Base-by-base conservation (phyloP, 2,113 vertebrate species). In the Seriola quinqueradiata region DNA sequence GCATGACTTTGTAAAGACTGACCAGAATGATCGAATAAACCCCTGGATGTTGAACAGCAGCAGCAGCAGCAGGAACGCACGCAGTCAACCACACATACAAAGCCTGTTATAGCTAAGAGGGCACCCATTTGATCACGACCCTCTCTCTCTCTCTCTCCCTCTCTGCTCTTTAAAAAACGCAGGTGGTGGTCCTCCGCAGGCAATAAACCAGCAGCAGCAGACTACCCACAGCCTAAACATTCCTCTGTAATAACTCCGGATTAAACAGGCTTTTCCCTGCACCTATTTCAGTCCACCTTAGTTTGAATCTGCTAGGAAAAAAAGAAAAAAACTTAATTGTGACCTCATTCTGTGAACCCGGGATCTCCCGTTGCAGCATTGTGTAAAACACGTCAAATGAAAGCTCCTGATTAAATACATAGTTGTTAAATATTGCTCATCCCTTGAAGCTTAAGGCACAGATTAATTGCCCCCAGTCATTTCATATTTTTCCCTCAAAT, bases 151-250 rank as follows among this genome's bases (percentile, higher is more conserved):
- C 25, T 25, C 25, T n/a, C 6, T 10, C 40, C 8, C 40, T 40
- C 40, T 55, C 52, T 23, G 34, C 0, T 8, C 46, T 79, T 55
- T 70, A 59, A 67, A 79, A 86, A 63, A 66, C 83, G 19, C 87
- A 87, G 83, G 88, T 85, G 90, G 86, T 90, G 90, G 87, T 87
- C 88, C 36, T 87, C 84, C 59, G 25, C 55, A 71, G 67, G 61
- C 77, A 59, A 73, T 86, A 90, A 90, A 89, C 32, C 76, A 54
- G 38, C 78, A 80, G 87, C 68, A 83, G 65, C 79, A 81, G 58
- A 77, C 82, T 59, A 70, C 65, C 67, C 84, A 64, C 88, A 91
- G 88, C 85, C 87, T 77, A 68, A 88, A 89, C 90, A 89, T 91
- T 90, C 87, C 84, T 89, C 16, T 75, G 67, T 72, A 88, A 83